Evolutionary conservation across 2,113 vertebrate species (phyloP).

Genomic region (Pelodiscus sinensis): DNA sequence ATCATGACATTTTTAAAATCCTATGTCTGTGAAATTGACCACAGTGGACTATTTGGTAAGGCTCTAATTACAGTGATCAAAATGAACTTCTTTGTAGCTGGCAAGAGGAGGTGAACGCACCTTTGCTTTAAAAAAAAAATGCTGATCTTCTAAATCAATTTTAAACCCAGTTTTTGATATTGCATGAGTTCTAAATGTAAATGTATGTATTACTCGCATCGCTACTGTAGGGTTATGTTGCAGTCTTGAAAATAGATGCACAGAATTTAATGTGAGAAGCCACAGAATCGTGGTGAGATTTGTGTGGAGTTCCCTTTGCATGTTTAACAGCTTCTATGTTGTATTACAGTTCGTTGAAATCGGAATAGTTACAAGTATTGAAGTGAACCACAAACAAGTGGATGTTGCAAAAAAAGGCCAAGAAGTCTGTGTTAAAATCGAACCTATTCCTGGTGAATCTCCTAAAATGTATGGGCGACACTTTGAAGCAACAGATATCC

Average conservation of each 20-base stretch:
- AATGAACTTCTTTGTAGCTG: not conserved
- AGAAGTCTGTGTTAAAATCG: constrained; percentile 98
- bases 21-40: no score
- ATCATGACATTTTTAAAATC: no score
- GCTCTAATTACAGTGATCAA: fast-evolving
- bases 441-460: constrained; percentile 95
- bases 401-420: constrained; percentile 96
- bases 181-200: not conserved
- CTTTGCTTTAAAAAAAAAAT: not conserved
- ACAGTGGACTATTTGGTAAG: no score
- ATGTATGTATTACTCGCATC: fast-evolving
- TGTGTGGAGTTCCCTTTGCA: fast-evolving
- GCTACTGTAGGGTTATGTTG: fast-evolving
- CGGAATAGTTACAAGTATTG: constrained; percentile 95
- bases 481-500: constrained; percentile 94
- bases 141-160: not conserved
- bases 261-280: not conserved
- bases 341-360: constrained; percentile 93
- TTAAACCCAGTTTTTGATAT: not conserved
- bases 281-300: not conserved
- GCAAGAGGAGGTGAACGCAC: fast-evolving
- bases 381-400: constrained; percentile 95
- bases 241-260: not conserved
- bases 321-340: constrained; percentile 17
- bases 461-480: constrained; percentile 99